Conservation (phyloP, 2,888 invertebrate genomes). For the Trichogramma dendrolimi region DNA sequence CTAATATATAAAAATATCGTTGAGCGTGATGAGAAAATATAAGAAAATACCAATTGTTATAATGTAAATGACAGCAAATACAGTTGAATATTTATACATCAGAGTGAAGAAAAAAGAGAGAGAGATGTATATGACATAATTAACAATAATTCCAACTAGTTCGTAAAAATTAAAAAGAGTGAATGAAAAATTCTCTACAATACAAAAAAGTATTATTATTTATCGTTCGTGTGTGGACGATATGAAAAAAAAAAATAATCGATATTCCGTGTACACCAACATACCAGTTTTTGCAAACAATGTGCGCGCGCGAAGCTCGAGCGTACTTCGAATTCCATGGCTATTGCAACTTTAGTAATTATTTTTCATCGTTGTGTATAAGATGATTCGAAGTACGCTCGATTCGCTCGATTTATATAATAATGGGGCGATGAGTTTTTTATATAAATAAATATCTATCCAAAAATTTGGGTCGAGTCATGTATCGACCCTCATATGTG, state of each 20-base stretch:
- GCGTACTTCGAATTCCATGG: conserved; percentile 42
- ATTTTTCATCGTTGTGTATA: not conserved
- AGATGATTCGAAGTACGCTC: conserved; percentile 23
- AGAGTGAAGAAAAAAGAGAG: conserved; percentile 10
- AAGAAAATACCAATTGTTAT: conserved; percentile 7
- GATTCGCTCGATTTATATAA: conserved; percentile 4
- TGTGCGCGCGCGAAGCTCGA: conserved; percentile 38
- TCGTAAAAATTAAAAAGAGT: conserved; percentile 16
- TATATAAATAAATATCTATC: no score
- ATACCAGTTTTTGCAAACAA: conserved; percentile 59
- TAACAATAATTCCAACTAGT: no score
- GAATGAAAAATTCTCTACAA: conserved; percentile 42
- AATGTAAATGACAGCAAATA: conserved; percentile 6
- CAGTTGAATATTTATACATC: conserved; percentile 9
- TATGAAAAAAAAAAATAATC: conserved; percentile 13
- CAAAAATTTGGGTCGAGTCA: no score
- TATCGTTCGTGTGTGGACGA: conserved; percentile 53
- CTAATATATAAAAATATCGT: conserved; percentile 31
- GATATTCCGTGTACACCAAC: conserved; percentile 60
- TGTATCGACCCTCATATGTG: no score
- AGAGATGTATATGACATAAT: not conserved
- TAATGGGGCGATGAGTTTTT: conserved; percentile 6
- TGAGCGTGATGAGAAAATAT: conserved; percentile 46
- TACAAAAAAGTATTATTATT: conserved; percentile 40
- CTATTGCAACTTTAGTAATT: not conserved